These are phyloP conservation scores for Oceanodroma tethys DNA, from an alignment of 2,113 vertebrate genomes.

Conservation along the genomic window DNA sequence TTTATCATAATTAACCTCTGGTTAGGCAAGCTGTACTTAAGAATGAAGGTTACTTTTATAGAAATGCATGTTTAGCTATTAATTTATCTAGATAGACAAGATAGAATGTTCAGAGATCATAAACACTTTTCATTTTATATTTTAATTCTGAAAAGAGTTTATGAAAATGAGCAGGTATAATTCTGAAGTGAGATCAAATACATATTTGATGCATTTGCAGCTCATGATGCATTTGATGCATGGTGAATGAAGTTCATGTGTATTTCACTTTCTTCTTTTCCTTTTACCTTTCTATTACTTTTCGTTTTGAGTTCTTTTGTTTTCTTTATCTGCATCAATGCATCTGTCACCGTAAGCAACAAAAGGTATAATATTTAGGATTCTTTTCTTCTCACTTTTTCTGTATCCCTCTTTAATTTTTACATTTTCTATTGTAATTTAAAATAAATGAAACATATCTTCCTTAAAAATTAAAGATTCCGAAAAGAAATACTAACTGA, in stretches of 20 bases:
- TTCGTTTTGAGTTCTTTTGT: background rate
- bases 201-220: background rate
- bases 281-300: background rate
- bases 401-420: background rate
- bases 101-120: background rate
- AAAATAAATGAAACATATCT: background rate
- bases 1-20: background rate
- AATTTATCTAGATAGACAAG: background rate
- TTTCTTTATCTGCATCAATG: background rate
- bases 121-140: background rate
- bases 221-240: background rate
- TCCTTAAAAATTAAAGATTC: background rate
- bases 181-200: background rate
- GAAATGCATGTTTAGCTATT: background rate
- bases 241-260: background rate
- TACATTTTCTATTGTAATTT: background rate
- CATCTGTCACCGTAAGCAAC: background rate
- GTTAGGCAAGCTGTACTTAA: background rate
- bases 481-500: background rate
- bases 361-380: background rate
- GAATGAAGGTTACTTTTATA: background rate
- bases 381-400: background rate
- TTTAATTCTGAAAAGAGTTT: background rate
- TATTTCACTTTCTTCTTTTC: background rate
- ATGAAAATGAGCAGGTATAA: background rate